Evolutionary conservation across 2,888 invertebrate genomes (phyloP).

Genomic region (Helleia helle): DNA sequence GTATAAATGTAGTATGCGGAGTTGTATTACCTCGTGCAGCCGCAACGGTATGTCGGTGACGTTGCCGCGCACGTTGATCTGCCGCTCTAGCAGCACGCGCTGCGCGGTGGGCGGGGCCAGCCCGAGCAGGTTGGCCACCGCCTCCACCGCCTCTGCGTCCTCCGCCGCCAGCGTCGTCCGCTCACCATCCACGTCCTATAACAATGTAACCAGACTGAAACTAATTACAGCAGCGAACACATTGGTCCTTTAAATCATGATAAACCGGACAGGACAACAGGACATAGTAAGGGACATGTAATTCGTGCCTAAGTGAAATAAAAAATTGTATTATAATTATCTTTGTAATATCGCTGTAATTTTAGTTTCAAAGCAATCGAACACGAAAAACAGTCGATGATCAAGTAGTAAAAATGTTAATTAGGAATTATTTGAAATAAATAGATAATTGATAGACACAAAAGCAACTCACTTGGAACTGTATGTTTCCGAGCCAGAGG

Average conservation of each 20-base stretch:
- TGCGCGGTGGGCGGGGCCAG: conserved; percentile 82
- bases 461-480: conserved; percentile 80
- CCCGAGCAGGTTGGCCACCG: conserved; percentile 84
- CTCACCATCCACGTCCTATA: conserved; percentile 88
- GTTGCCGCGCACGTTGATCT: conserved; percentile 94
- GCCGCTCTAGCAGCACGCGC: conserved; percentile 83
- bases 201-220: no score
- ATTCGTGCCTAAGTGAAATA: no score
- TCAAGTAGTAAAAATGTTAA: no score
- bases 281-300: no score
- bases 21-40: conserved; percentile 80
- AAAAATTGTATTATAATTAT: no score
- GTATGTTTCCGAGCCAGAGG: conserved; percentile 91
- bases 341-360: no score
- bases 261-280: no score
- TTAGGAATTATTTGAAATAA: no score
- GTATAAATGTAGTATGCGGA: not conserved
- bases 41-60: conserved; percentile 94
- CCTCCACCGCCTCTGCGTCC: conserved; percentile 81
- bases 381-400: no score
- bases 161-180: conserved; percentile 80
- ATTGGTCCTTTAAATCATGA: no score
- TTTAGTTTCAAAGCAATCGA: no score
- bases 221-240: not conserved
- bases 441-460: no score